Evolutionary conservation across 2,888 invertebrate genomes (phyloP).

Genomic region (Corbicula japonica): DNA sequence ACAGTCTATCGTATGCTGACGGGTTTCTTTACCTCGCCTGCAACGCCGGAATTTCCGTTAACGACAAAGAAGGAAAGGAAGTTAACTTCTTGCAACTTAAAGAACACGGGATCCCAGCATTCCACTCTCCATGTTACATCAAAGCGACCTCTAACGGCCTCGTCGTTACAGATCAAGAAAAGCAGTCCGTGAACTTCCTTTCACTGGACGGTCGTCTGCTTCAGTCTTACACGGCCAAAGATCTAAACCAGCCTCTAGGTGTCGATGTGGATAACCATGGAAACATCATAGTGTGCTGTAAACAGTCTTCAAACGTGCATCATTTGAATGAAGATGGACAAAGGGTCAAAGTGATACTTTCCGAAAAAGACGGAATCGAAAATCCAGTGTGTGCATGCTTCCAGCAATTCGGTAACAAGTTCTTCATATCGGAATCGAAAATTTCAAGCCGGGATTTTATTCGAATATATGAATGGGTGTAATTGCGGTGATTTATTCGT

Average conservation of each 20-base stretch:
- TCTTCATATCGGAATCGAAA: constrained; percentile 49
- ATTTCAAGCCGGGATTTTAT: constrained; percentile 32
- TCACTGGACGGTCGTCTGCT: constrained; percentile 38
- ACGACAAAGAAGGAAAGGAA: constrained; percentile 46
- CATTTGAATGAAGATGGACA: constrained; percentile 36
- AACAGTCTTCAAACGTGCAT: constrained; percentile 34
- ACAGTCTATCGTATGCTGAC: constrained; percentile 37
- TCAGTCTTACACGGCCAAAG: constrained; percentile 31
- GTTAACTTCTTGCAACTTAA: constrained; percentile 38
- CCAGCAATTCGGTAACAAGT: constrained; percentile 42
- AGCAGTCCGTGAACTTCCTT: constrained; percentile 22
- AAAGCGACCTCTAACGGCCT: constrained; percentile 41
- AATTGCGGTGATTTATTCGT: too few species aligned
- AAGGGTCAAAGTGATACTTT: constrained; percentile 18
- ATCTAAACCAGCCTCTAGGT: constrained; percentile 45
- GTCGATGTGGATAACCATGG: constrained; percentile 46
- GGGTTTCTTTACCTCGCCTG: constrained; percentile 45
- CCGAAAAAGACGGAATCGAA: constrained; percentile 35
- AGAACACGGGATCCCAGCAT: constrained; percentile 37
- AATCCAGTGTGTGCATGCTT: constrained; percentile 38
- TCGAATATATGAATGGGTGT: constrained; percentile 46
- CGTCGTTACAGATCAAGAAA: constrained; percentile 47
- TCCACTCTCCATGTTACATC: constrained; percentile 35
- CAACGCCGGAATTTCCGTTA: constrained; percentile 42
- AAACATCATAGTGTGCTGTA: constrained; percentile 49